A percentile compares a stretch with the other conserved stretches of the same genome.
Conservation (phyloP, 1,140 invertebrate genomes). For the Trissolcus basalis region DNA sequence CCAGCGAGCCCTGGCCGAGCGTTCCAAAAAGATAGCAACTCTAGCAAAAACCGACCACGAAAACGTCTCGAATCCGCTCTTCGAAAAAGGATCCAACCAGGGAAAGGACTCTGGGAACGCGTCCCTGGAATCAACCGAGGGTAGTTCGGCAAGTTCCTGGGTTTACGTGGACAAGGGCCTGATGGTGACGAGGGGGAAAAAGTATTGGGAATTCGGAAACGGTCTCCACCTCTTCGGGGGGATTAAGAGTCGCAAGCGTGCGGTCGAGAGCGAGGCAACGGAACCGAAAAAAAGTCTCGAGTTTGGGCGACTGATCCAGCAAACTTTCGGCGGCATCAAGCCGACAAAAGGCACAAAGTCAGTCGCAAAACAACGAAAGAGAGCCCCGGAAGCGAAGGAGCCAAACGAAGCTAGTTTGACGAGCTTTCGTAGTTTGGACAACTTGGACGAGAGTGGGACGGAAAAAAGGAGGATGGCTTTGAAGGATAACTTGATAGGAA, state of each 20-base stretch:
- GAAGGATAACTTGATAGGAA: slow-evolving; percentile 6
- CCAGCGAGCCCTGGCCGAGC: slow-evolving; percentile 8
- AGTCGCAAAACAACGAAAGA: not conserved
- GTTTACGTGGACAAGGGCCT: slow-evolving; percentile 1
- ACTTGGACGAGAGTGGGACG: not conserved
- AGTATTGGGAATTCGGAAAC: slow-evolving; percentile 29
- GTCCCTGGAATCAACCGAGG: slow-evolving; percentile 32
- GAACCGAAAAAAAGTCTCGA: slow-evolving; percentile 12
- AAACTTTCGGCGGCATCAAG: slow-evolving; percentile 45
- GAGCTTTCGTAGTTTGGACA: slow-evolving; percentile 21
- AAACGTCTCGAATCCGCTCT: slow-evolving; percentile 12
- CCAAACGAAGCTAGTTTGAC: slow-evolving; percentile 12
- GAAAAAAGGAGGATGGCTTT: not conserved
- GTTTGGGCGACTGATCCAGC: slow-evolving; percentile 18
- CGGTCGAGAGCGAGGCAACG: slow-evolving; percentile 16
- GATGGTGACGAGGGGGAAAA: slow-evolving; percentile 3
- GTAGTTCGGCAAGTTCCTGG: slow-evolving; percentile 18
- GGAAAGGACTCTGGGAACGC: slow-evolving; percentile 36
- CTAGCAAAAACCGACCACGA: not conserved
- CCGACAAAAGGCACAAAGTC: not conserved
- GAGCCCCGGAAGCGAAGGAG: not conserved
- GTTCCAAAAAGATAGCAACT: slow-evolving; percentile 9
- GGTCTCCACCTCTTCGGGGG: slow-evolving; percentile 28
- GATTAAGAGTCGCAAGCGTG: slow-evolving; percentile 14
- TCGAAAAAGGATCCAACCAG: slow-evolving; percentile 1